Evolutionary conservation across 2,113 vertebrate species (phyloP).

Genomic region (Suricata suricatta): DNA sequence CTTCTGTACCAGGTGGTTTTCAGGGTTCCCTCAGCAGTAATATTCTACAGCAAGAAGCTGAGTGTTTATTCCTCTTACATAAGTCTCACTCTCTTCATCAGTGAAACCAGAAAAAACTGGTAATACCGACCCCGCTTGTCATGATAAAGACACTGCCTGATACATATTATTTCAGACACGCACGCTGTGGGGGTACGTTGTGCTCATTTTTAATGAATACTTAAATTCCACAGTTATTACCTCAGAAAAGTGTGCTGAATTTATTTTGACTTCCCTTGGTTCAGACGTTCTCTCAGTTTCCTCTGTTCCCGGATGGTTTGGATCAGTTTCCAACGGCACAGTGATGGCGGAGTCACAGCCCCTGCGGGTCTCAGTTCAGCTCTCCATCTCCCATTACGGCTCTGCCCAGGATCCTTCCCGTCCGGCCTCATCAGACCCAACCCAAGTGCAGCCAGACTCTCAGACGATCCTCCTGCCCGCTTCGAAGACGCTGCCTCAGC

Average conservation of each 20-base stretch:
- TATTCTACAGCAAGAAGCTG: background rate
- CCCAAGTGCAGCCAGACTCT: background rate
- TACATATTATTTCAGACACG: background rate
- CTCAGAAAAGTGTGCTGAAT: conserved; percentile 23
- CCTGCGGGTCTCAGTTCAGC: background rate
- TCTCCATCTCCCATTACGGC: background rate
- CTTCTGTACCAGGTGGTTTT: background rate
- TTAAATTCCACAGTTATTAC: background rate
- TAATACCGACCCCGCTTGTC: background rate
- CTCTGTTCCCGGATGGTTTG: background rate
- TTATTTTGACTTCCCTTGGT: conserved; percentile 30
- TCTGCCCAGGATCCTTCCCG: background rate
- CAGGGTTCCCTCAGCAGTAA: background rate
- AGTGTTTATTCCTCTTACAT: background rate
- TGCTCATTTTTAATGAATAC: background rate
- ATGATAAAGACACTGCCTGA: background rate
- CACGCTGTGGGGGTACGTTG: background rate
- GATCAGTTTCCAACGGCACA: background rate
- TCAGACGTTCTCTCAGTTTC: background rate
- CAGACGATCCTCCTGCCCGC: background rate
- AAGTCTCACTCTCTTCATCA: background rate
- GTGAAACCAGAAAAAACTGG: background rate
- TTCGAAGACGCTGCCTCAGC: background rate
- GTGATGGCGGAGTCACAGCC: background rate
- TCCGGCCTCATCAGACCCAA: background rate